Evolutionary conservation across 2,797 vertebrate species (phyloP).

Genomic region (Tenualosa ilisha): DNA sequence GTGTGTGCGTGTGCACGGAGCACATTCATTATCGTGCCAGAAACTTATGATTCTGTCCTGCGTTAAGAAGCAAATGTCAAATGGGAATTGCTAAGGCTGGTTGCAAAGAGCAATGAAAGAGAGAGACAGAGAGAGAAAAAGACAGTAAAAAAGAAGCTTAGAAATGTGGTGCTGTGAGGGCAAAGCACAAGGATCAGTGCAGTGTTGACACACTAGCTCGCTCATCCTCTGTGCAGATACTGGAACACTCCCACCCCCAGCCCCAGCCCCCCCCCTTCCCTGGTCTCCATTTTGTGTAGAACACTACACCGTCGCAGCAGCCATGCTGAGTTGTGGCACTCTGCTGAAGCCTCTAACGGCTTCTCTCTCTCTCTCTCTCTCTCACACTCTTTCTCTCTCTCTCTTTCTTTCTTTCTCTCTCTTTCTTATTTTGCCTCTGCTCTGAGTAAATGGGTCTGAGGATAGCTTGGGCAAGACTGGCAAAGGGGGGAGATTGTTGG

Average conservation of each 20-base stretch:
- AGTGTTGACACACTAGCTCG: background rate
- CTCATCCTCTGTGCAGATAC: background rate
- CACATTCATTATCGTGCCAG: background rate
- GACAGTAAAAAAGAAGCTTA: background rate
- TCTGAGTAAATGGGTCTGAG: background rate
- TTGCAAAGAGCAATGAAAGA: background rate
- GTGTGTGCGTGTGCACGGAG: background rate
- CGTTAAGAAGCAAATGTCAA: slow-evolving; percentile 1
- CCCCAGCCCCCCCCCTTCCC: background rate
- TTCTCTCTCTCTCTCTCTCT: background rate
- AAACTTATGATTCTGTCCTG: background rate
- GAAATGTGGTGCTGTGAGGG: background rate
- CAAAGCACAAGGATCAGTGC: background rate
- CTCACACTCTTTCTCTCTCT: background rate
- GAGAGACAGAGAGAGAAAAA: background rate
- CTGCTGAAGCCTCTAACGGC: background rate
- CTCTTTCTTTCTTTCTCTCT: background rate
- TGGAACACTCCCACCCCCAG: background rate
- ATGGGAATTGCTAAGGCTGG: background rate
- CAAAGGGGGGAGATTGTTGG: background rate
- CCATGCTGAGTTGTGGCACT: slow-evolving; percentile 21
- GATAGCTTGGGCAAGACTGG: background rate
- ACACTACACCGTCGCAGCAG: slow-evolving; percentile 18
- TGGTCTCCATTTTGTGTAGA: slow-evolving; percentile 50
- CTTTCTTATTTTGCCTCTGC: background rate